phyloP scores from a whole-genome alignment of 2,113 vertebrate species.

The Lichenostomus cassidix region DNA sequence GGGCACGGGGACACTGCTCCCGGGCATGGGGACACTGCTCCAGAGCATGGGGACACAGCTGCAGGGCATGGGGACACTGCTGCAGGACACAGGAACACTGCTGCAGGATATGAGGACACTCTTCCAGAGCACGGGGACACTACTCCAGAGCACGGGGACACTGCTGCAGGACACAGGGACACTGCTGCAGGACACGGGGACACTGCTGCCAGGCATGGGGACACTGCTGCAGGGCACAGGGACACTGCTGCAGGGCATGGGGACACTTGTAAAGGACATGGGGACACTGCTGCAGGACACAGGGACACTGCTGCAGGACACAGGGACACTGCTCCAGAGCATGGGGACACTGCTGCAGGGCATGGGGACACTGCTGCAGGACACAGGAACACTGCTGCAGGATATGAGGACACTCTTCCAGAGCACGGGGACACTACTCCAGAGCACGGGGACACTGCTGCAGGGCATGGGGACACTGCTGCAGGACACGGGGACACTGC shows the following conservation, averaged over 20 bases:
- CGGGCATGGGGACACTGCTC: neutral
- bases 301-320: neutral
- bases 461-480: fast-evolving
- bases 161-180: neutral
- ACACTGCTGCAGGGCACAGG: neutral
- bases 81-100: too few species aligned
- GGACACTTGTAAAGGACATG: neutral
- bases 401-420: too few species aligned
- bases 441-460: neutral
- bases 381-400: neutral
- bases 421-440: neutral
- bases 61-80: neutral
- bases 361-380: neutral
- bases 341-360: neutral
- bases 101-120: too few species aligned
- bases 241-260: neutral
- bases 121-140: neutral
- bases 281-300: neutral
- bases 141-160: too few species aligned
- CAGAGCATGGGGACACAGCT: fast-evolving
- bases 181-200: neutral
- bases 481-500: neutral
- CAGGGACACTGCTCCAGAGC: too few species aligned
- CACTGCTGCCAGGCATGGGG: neutral
- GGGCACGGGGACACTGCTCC: neutral